Base-by-base conservation (phyloP, 2,797 vertebrate species). In the Oreonectes daqikongensis region DNA sequence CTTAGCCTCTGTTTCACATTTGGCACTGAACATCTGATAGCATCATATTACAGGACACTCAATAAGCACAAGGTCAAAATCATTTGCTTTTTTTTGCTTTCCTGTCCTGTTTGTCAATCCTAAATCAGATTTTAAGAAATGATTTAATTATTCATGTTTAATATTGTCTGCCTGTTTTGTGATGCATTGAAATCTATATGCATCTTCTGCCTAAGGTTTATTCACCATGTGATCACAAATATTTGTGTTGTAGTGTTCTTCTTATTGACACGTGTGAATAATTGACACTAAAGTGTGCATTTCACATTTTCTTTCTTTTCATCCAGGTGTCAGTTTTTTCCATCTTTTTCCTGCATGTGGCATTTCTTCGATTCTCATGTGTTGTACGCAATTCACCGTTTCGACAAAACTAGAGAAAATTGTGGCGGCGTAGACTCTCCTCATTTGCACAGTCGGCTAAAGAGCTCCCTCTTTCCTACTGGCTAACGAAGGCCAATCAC, bases 401-500 rank as follows among this genome's bases (percentile, higher is more conserved):
- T 92, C 24, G 85, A 88, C 86, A 89, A 89, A 81, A 90, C 87
- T 86, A 87, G 88, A 86, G 87, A 88, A 88, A 86, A 89, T 86
- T 86, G 92, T 91, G 91, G 91, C 89, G 90, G 90, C 90, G 89
- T 92, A 88, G 88, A 90, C 90, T 92, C 89, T 84, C 87, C 90
- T 87, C 86, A 86, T 90, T 92, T 92, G 87, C 92, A 90, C 89
- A 84, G 89, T 84, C 91, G 90, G 89, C 88, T 90, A 89, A 85
- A 86, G 83, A 86, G 87, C 87, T 90, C 91, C 87, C 90, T 89
- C 80, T 92, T 92, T 88, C 90, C 92, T 83, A 93, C 92, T 85
- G 92, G 93, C 91, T 94, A 93, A 88, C 88, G 84, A 17, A 80
- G 89, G 86, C 93, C 93, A 93, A 94, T 93, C 91, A 87, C 79